A percentile compares a stretch with the other conserved stretches of the same genome.
phyloP scores from a whole-genome alignment of 2,888 invertebrate species.

The Agelastica alni region DNA sequence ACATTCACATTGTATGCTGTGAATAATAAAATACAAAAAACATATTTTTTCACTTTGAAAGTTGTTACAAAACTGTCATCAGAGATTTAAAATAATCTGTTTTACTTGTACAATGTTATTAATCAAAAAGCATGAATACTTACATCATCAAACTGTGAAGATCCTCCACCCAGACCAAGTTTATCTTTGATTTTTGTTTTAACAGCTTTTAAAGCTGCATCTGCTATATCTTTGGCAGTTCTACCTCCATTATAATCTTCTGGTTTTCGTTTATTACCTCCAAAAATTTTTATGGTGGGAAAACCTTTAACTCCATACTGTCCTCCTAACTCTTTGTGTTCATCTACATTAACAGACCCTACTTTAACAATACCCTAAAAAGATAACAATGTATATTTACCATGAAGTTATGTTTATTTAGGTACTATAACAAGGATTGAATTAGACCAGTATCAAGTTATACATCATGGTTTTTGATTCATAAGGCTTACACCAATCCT shows the following conservation, averaged over 20 bases:
- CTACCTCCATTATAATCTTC: slow-evolving; percentile 84
- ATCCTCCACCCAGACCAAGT: slow-evolving; percentile 66
- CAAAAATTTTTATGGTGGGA: slow-evolving; percentile 96
- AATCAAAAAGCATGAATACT: no score
- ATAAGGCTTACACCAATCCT: no score
- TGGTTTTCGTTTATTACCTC: slow-evolving; percentile 78
- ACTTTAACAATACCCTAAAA: slow-evolving; percentile 87
- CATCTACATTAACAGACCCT: slow-evolving; percentile 91
- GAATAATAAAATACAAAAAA: no score
- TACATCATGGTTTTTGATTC: no score
- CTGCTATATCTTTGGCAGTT: slow-evolving; percentile 83
- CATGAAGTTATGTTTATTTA: no score
- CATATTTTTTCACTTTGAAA: no score
- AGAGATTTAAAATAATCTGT: no score
- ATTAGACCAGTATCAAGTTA: no score
- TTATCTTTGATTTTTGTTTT: slow-evolving; percentile 73
- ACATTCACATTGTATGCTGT: no score
- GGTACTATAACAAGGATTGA: no score
- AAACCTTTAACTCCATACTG: slow-evolving; percentile 88
- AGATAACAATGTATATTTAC: neutral
- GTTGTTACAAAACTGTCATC: no score
- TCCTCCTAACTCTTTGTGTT: slow-evolving; percentile 78
- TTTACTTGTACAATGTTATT: no score
- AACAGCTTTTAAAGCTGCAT: slow-evolving; percentile 79
- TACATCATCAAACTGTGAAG: slow-evolving; percentile 44